Conservation (phyloP, 2,797 vertebrate species). For the Gadopsis bispinosus region DNA sequence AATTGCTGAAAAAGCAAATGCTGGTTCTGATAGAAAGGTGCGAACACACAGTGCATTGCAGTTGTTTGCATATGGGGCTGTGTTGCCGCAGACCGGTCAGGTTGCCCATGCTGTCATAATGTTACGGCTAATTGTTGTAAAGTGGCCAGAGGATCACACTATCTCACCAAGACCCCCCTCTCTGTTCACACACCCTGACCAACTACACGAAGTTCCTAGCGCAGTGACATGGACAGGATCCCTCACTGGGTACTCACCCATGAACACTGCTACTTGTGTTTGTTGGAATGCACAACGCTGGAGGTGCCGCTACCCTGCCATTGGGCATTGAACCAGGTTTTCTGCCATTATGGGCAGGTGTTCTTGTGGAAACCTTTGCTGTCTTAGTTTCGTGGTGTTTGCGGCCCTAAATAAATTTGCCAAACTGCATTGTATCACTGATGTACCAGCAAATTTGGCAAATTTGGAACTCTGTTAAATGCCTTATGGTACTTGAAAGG, state of each 20-base stretch:
- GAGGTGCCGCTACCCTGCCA: background rate
- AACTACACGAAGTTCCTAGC: background rate
- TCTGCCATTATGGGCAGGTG: background rate
- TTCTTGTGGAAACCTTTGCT: background rate
- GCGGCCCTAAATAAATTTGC: too few relatives aligned
- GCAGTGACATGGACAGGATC: background rate
- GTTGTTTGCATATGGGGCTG: too few relatives aligned
- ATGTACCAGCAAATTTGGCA: slow-evolving; percentile 34
- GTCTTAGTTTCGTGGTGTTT: background rate
- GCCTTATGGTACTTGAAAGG: slow-evolving; percentile 31
- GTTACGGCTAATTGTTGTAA: too few relatives aligned
- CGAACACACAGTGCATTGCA: too few relatives aligned
- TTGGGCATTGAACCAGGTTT: background rate
- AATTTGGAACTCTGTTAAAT: slow-evolving; percentile 26
- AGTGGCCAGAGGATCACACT: background rate
- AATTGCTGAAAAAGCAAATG: too few relatives aligned
- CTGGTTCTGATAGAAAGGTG: too few relatives aligned
- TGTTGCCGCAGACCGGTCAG: too few relatives aligned
- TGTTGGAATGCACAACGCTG: background rate
- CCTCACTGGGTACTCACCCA: background rate
- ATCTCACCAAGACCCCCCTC: background rate
- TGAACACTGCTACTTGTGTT: background rate
- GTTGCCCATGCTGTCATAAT: too few relatives aligned
- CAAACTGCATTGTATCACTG: slow-evolving; percentile 1
- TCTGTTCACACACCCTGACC: background rate